Evolutionary conservation across 2,888 invertebrate species (phyloP), one percentile per base, ranked within the genome.

Genomic region (Halictus quadricinctus): DNA sequence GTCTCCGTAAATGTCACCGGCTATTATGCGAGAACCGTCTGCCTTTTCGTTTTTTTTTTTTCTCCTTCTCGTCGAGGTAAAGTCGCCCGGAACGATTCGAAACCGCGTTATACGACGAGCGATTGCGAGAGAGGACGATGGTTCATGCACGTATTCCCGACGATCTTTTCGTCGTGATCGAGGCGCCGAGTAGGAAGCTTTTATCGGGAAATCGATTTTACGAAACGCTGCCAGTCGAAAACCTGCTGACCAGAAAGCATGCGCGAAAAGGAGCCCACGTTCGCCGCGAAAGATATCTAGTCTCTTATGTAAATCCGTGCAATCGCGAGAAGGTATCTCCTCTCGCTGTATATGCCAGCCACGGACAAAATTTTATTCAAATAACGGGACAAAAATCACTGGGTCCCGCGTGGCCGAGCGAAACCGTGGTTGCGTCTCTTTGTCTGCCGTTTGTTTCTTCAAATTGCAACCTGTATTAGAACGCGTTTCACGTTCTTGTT

Each of bases 151-250:
- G 50, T 83, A 84, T 76, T 46, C 74, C 25, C 36, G 60, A 60
- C 29, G 72, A 84, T 54, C 84, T 77, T 78, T 74, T 36, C 73
- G 58, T 10, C 75, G 41, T 29, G 79, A 83, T 74, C 73, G 73
- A 76, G 48, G 43, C 83, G 64, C 46, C 70, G 43, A 78, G 66
- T 58, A 79, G 75, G 43, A 74, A 13, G 46, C 29, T 36, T 77
- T 84, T 83, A 84, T 84, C 84, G 83, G 78, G 73, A 83, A 84
- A 84, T 84, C 84, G 84, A 84, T 84, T 84, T 83, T 79, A 72
- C 83, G 83, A 83, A 79, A 83, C 64, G 36, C 41, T 77, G 76
- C 72, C 72, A 76, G 76, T 72, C 82, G 82, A 83, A 66, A 66
- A 46, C 72, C n/a, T 72, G 81, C 60, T 43, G 83, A 81, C 54